These are phyloP conservation scores for Sparidentex hasta DNA, from an alignment of 2,797 vertebrate genomes.

Conservation along the genomic window DNA sequence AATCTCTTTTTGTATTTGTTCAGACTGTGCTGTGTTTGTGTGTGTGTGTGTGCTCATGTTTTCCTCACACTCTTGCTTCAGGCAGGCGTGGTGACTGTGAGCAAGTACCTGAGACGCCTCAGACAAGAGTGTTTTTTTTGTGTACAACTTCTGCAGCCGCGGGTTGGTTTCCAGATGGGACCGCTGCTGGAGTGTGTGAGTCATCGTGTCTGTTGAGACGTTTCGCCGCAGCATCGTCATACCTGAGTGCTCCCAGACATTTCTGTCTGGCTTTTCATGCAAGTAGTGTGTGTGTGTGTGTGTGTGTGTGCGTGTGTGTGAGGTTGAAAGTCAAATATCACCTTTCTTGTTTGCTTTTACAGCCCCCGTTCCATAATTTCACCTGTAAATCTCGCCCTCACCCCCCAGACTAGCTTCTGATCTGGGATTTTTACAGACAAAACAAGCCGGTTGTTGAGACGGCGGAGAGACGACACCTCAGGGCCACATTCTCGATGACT, in stretches of 20 bases:
- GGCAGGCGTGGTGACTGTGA: slow-evolving; percentile 59
- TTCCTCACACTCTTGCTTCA: slow-evolving; percentile 37
- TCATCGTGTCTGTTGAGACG: slow-evolving; percentile 74
- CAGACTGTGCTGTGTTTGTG: slow-evolving; percentile 4
- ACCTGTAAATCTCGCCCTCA: slow-evolving; percentile 47
- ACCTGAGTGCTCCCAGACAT: slow-evolving; percentile 80
- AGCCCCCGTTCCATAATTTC: slow-evolving; percentile 53
- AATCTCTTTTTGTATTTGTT: not conserved
- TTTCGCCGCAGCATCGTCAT: slow-evolving; percentile 64
- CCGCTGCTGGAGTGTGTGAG: slow-evolving; percentile 71
- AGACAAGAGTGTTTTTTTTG: slow-evolving; percentile 55
- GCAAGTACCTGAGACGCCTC: slow-evolving; percentile 29
- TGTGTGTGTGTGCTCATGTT: slow-evolving; percentile 21
- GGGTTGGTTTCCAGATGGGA: slow-evolving; percentile 80
- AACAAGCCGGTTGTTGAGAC: slow-evolving; percentile 30
- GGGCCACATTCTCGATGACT: slow-evolving; percentile 21
- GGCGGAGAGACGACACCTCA: slow-evolving; percentile 17
- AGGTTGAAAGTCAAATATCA: slow-evolving; percentile 56
- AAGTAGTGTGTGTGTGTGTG: slow-evolving; percentile 36
- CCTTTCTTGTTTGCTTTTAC: slow-evolving; percentile 64
- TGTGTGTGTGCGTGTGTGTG: slow-evolving; percentile 44
- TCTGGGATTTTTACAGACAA: slow-evolving; percentile 61
- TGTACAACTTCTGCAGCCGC: slow-evolving; percentile 43
- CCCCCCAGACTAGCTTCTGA: slow-evolving; percentile 15
- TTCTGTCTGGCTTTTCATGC: slow-evolving; percentile 64